Percentiles rank a stretch among this genome's conserved stretches.
Evolutionary conservation across 2,113 vertebrate genomes (phyloP).

Genomic region (Dinomys branickii): DNA sequence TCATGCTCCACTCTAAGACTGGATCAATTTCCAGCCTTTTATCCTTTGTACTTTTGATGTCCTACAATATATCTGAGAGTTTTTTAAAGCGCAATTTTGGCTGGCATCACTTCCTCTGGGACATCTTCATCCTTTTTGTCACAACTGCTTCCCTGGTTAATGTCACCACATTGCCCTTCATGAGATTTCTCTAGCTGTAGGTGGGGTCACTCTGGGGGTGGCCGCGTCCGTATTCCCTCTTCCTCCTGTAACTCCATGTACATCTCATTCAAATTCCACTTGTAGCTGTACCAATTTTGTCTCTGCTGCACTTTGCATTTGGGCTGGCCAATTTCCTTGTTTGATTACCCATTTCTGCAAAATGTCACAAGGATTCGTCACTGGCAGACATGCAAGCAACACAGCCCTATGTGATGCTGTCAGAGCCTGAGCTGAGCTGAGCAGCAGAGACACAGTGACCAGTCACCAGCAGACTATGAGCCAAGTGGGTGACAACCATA

Average conservation of each 20-base stretch:
- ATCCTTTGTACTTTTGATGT: neutral
- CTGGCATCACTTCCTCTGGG: neutral
- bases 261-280: accelerated
- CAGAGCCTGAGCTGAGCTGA: neutral
- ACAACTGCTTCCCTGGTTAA: neutral
- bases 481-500: neutral
- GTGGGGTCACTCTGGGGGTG: neutral
- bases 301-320: neutral
- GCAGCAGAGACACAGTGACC: neutral
- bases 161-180: neutral
- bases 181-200: neutral
- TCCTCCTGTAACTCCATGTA: neutral
- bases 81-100: neutral
- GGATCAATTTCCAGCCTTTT: neutral
- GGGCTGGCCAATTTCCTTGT: neutral
- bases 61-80: neutral
- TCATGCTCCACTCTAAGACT: neutral
- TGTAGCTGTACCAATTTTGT: neutral
- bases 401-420: neutral
- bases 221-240: accelerated
- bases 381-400: neutral
- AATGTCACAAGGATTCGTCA: neutral
- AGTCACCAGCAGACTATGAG: accelerated
- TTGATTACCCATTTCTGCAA: neutral
- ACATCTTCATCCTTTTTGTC: neutral